Evolutionary conservation across 2,888 invertebrate genomes (phyloP).

Genomic region (Invenusta paracnida): DNA sequence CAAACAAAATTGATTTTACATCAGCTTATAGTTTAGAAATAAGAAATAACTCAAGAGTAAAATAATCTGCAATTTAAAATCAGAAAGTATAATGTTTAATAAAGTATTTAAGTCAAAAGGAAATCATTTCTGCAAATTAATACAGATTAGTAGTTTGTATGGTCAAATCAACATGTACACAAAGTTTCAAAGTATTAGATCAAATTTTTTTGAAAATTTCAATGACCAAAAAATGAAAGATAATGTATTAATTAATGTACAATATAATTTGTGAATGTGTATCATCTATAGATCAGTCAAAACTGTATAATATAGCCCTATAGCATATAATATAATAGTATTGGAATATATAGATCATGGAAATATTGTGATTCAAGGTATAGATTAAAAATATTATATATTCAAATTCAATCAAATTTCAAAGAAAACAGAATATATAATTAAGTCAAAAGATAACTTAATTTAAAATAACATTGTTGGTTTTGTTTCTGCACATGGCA

Average conservation of each 20-base stretch:
- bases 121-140: not conserved
- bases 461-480: too few species aligned
- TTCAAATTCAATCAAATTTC: too few species aligned
- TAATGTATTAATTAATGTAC: not conserved
- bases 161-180: not conserved
- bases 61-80: not conserved
- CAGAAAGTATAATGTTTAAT: not conserved
- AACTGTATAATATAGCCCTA: not conserved
- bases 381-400: too few species aligned
- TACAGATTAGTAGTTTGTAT: not conserved
- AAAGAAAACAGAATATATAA: too few species aligned
- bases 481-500: too few species aligned
- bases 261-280: not conserved
- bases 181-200: not conserved
- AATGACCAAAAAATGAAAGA: not conserved
- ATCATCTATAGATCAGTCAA: not conserved
- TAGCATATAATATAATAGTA: too few species aligned
- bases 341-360: too few species aligned
- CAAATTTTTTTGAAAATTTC: not conserved
- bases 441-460: too few species aligned
- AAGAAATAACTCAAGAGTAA: not conserved
- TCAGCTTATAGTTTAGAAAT: not conserved
- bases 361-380: too few species aligned
- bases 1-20: not conserved
- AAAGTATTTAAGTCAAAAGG: not conserved